phyloP scores from a whole-genome alignment of 2,888 invertebrate species.

The Ganaspis brasiliensis region DNA sequence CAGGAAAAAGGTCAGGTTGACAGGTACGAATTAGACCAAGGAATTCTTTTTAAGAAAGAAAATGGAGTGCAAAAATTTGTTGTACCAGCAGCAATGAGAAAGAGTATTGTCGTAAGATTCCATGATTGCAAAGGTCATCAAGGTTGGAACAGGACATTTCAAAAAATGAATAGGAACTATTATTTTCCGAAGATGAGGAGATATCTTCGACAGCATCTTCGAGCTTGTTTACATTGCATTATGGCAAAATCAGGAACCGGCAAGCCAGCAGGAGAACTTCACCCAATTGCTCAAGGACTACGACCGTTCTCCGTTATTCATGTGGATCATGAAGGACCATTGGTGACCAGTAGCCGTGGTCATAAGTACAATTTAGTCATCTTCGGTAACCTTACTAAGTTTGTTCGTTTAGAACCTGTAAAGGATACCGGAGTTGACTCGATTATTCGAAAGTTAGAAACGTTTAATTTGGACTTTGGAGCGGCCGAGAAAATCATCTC shows the following conservation, averaged over 20 bases:
- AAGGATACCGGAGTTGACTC: no score
- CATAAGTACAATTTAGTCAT: conserved; percentile 40
- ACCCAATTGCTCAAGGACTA: neutral
- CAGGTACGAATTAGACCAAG: conserved; percentile 8
- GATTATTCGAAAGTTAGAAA: no score
- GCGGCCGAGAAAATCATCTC: neutral
- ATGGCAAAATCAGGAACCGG: no score
- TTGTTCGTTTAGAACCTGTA: neutral
- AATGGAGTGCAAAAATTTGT: conserved; percentile 46
- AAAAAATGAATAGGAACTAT: conserved; percentile 20
- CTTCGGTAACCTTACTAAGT: conserved; percentile 42
- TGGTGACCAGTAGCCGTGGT: conserved; percentile 42
- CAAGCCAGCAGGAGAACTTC: conserved; percentile 32
- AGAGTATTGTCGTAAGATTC: conserved; percentile 37
- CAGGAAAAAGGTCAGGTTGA: conserved; percentile 17
- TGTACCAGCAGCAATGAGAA: conserved; percentile 42
- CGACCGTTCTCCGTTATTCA: conserved; percentile 41
- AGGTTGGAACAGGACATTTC: conserved; percentile 50
- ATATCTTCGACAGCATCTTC: conserved; percentile 48
- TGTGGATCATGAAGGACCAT: conserved; percentile 59
- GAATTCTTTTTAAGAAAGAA: neutral
- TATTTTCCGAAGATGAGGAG: conserved; percentile 49
- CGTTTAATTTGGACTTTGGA: no score
- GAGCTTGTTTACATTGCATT: conserved; percentile 49
- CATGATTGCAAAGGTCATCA: conserved; percentile 53